These are phyloP conservation scores for Anticlea derivata DNA, from an alignment of 2,888 invertebrate genomes.

Conservation along the genomic window DNA sequence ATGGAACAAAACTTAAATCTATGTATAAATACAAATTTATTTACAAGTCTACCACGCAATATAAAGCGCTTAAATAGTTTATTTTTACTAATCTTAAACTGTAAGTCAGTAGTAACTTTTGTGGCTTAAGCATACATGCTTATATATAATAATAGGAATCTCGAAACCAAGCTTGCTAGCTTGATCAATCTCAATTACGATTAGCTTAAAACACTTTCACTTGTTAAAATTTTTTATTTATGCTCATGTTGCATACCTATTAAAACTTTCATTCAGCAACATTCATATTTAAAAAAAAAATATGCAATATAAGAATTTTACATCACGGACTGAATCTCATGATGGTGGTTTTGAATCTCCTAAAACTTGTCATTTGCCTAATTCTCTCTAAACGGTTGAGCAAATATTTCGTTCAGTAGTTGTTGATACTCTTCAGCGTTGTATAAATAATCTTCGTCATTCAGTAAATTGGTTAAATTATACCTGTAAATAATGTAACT, in stretches of 20 bases:
- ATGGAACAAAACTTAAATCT: constrained; percentile 11
- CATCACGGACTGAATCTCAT: not conserved
- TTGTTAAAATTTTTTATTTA: not conserved
- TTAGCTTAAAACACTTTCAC: constrained; percentile 9
- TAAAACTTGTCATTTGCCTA: constrained; percentile 36
- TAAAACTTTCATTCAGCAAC: not conserved
- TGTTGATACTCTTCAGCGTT: constrained; percentile 76
- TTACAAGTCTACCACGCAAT: constrained; percentile 25
- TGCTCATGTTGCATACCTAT: not conserved
- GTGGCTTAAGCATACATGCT: constrained; percentile 49
- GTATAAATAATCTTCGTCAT: constrained; percentile 74
- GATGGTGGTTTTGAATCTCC: not conserved
- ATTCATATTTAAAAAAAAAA: no score
- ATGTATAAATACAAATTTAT: constrained; percentile 18
- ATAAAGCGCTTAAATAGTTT: constrained; percentile 26
- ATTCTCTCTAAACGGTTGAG: constrained; percentile 78
- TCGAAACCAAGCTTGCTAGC: constrained; percentile 48
- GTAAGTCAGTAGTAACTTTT: constrained; percentile 53
- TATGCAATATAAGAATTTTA: not conserved
- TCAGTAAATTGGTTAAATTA: constrained; percentile 56
- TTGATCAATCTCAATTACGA: constrained; percentile 35
- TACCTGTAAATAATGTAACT: constrained; percentile 52
- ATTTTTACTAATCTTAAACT: constrained; percentile 40
- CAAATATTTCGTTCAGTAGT: constrained; percentile 77
- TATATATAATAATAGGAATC: constrained; percentile 63